These are phyloP conservation scores for Suricata suricatta DNA, from an alignment of 2,113 vertebrate genomes.

Conservation along the genomic window DNA sequence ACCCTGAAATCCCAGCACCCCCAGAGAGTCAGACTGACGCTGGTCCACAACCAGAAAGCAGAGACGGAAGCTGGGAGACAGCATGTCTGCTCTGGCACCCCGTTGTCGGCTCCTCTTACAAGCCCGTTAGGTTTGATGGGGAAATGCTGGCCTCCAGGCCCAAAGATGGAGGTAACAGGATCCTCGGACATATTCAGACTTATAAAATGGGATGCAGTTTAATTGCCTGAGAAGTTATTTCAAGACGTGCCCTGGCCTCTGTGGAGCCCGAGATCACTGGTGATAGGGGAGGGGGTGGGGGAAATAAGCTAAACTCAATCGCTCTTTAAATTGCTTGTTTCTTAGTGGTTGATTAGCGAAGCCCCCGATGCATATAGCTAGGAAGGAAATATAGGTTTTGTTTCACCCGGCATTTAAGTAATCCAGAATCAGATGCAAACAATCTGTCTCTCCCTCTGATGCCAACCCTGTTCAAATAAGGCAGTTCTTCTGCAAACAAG, in stretches of 20 bases:
- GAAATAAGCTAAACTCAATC: neutral
- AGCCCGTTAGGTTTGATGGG: conserved; percentile 58
- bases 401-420: neutral
- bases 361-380: neutral
- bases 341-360: neutral
- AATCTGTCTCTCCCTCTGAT: no score
- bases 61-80: neutral
- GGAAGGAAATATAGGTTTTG: neutral
- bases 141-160: conserved; percentile 54
- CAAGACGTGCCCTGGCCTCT: neutral
- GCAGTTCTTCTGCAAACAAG: neutral
- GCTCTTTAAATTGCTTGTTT: neutral
- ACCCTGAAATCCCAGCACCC: neutral
- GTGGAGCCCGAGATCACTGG: neutral
- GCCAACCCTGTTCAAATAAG: neutral
- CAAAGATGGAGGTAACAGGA: neutral
- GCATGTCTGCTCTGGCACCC: neutral
- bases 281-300: neutral
- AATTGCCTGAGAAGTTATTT: conserved; percentile 56
- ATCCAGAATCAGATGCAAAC: neutral
- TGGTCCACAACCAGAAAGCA: neutral
- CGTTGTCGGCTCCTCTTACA: conserved; percentile 20
- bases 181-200: conserved; percentile 55
- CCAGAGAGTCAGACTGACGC: neutral
- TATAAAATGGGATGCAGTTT: conserved; percentile 51